Base-by-base conservation (phyloP, 1,140 invertebrate species). In the Dinoponera quadriceps region DNA sequence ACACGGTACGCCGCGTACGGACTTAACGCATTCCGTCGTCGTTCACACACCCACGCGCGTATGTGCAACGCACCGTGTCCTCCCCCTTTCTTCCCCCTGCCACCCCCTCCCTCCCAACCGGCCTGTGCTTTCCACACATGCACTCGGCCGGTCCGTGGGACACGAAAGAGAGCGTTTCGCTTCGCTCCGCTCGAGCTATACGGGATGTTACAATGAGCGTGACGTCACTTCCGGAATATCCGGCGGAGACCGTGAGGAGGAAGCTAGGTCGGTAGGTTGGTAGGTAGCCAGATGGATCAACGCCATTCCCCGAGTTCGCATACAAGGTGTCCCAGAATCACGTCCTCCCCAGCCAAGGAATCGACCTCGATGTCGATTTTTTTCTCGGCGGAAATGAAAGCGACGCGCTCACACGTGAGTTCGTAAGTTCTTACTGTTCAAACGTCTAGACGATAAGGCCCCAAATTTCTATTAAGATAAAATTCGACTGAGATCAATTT, bases 151-250 rank as follows among this genome's bases (percentile, higher is more conserved):
- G 72, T 83, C 48, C 87, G 87, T 88, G 87, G 87, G 87, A 88
- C 66, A 82, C 77, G 74, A 88, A 88, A 85, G 82, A 88, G 81
- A 81, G 69, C 82, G 86, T 80, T 68, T 86, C 81, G 81, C 80
- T 73, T 60, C 81, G 66, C 71, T 63, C 74, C 85, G 74, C 81
- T 83, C 85, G 29, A 71, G 85, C 68, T 88, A 63, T 88, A 91
- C 91, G 89, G 91, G 90, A 92, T 90, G 91, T 93, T 92, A 92
- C 90, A 89, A 90, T 88, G 89, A 90, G 87, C 77, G 84, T 93
- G 92, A 93, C 90, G 90, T 93, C 93, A 93, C 87, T 92, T 93
- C 92, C 92, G 90, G 91, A 90, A 91, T 84, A 87, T 91, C 82
- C 86, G 86, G 85, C 74, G 44, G 73, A 77, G 86, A 73, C 69